A percentile compares a stretch with the other conserved stretches of the same genome.
These are phyloP conservation scores for Myocastor coypus DNA, from an alignment of 2,113 vertebrate genomes.

Conservation along the genomic window DNA sequence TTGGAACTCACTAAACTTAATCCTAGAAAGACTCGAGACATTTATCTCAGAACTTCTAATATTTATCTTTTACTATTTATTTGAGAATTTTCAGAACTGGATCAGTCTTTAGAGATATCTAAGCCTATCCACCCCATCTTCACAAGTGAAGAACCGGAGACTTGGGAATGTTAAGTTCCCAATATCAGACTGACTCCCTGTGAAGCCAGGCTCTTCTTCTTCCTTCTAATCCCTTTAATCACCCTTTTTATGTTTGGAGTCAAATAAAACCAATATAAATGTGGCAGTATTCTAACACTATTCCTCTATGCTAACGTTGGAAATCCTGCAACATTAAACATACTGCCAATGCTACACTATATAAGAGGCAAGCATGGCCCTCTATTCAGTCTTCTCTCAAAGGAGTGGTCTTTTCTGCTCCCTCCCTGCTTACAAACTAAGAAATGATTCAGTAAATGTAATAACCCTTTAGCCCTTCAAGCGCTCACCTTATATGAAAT, in stretches of 20 bases:
- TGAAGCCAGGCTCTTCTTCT: neutral
- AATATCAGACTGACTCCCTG: neutral
- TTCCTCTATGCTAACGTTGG: neutral
- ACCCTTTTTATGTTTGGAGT: neutral
- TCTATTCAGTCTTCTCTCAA: neutral
- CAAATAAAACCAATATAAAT: neutral
- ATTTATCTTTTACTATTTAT: neutral
- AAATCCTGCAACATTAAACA: neutral
- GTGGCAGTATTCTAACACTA: neutral
- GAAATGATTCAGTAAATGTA: slow-evolving; percentile 44
- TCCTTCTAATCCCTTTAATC: neutral
- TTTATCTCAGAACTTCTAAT: neutral
- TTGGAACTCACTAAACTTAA: neutral
- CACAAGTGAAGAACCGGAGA: neutral
- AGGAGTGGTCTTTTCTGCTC: neutral
- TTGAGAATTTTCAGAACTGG: neutral
- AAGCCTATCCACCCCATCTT: neutral
- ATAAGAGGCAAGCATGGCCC: neutral
- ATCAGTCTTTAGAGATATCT: neutral
- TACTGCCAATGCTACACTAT: neutral
- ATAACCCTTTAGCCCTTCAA: neutral
- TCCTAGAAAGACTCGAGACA: neutral
- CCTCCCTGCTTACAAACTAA: slow-evolving; percentile 38
- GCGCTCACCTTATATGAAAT: slow-evolving; percentile 53
- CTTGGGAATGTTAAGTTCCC: neutral